Evolutionary conservation across 2,888 invertebrate species (phyloP).

Genomic region (Laspeyria flexula): DNA sequence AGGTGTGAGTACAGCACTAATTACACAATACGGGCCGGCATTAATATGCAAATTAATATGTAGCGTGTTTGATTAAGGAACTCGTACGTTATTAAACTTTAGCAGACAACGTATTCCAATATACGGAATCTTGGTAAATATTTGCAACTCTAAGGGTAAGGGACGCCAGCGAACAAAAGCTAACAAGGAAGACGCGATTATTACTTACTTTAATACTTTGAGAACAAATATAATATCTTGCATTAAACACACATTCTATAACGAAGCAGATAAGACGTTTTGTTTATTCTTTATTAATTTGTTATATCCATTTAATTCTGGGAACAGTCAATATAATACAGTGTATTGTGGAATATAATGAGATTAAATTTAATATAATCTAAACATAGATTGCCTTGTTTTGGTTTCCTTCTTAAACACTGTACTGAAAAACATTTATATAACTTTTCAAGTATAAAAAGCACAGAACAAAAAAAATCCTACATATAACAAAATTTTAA

Average conservation of each 20-base stretch:
- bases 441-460: no score
- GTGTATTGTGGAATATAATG: neutral
- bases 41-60: constrained; percentile 48
- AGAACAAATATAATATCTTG: constrained; percentile 49
- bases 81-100: constrained; percentile 58
- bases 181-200: constrained; percentile 54
- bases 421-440: no score
- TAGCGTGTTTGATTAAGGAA: constrained; percentile 50
- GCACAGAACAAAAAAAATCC: no score
- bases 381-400: no score
- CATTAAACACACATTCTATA: constrained; percentile 29
- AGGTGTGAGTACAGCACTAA: constrained; percentile 12
- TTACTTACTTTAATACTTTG: constrained; percentile 53
- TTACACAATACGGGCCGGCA: constrained; percentile 34
- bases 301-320: neutral
- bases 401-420: no score
- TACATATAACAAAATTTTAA: no score
- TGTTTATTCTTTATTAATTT: constrained; percentile 11
- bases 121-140: constrained; percentile 60
- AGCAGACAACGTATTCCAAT: constrained; percentile 53
- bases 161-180: constrained; percentile 55
- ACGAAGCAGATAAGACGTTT: constrained; percentile 19
- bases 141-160: constrained; percentile 51
- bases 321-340: neutral
- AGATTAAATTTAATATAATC: no score